Base-by-base conservation (phyloP, 2,888 invertebrate species). In the Chrysopilus asiliformis region DNA sequence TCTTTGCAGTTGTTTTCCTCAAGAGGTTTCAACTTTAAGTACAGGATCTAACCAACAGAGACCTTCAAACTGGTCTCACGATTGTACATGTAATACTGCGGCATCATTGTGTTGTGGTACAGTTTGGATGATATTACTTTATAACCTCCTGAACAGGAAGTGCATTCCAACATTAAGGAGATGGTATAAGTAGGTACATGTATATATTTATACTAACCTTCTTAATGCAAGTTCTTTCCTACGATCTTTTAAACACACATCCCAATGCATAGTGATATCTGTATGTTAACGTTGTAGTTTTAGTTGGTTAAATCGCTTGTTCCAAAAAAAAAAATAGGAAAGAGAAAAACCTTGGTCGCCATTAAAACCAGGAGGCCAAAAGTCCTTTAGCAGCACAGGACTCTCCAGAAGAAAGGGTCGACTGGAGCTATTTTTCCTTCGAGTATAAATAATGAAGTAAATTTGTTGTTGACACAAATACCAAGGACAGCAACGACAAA, bases 391-490 rank as follows among this genome's bases (percentile, higher is more conserved):
- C 41, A 35, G 35, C 29, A 30, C 38, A 38, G n/a, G n/a, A n/a
- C n/a, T n/a, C n/a, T n/a, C n/a, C n/a, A n/a, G n/a, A n/a, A n/a
- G n/a, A n/a, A n/a, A n/a, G n/a, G n/a, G n/a, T n/a, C n/a, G n/a
- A n/a, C n/a, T n/a, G n/a, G 38, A 33, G 36, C 41, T 36, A 41
- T 41, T 13, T 26, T 38, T 41, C 38, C 35, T 30, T 38, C 38
- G 38, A 41, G 41, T 38, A 38, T 34, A 41, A 37, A 41, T 41
- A 41, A 41, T 41, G 41, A 41, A 38, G 41, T 41, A 41, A 41
- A 41, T 41, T 41, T n/a, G 41, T 32, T 41, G 38, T 41, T 38
- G 41, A 41, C 41, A 41, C 41, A 38, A 38, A 41, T 38, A 35
- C 37, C 41, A 41, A 32, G n/a, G n/a, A n/a, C n/a, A n/a, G n/a